Evolutionary conservation across 92 coral and sea anemone genomes (phyloP).

Genomic region (Umimayanthus chanpuru): DNA sequence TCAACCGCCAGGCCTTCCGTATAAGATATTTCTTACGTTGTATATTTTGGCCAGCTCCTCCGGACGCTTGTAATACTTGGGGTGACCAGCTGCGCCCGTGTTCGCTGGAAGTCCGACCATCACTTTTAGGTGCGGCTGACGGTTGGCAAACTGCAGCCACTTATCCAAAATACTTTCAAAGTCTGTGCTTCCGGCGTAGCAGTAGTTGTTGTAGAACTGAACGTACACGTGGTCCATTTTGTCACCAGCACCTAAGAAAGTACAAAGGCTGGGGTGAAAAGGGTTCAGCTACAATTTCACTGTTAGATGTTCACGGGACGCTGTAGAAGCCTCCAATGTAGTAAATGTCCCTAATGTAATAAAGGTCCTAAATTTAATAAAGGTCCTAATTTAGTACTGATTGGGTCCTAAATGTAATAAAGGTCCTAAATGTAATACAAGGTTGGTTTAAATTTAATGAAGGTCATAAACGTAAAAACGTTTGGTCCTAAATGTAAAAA

Average conservation of each 20-base stretch:
- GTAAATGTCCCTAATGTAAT: no score
- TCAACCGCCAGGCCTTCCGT: not conserved
- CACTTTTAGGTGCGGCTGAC: constrained; percentile 56
- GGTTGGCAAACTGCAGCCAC: constrained; percentile 72
- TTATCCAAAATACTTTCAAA: constrained; percentile 71
- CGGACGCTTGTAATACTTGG: constrained; percentile 77
- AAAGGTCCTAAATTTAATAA: no score
- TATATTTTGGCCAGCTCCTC: constrained; percentile 67
- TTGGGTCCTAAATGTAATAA: no score
- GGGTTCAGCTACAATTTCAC: not conserved
- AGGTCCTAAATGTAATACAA: no score
- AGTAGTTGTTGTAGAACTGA: constrained; percentile 85
- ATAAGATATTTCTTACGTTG: constrained; percentile 45
- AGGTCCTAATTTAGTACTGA: no score
- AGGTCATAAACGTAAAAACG: no score
- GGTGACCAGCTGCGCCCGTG: constrained; percentile 69
- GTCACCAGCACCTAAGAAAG: constrained; percentile 65
- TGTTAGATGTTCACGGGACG: no score
- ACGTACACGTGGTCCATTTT: constrained; percentile 77
- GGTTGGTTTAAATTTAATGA: no score
- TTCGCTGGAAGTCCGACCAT: constrained; percentile 80
- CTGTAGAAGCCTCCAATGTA: no score
- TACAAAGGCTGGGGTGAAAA: not conserved
- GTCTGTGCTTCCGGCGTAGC: constrained; percentile 72
- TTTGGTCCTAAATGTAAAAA: no score